Evolutionary conservation across 1,140 invertebrate genomes (phyloP).

Genomic region (Aphelenchoides avenae): DNA sequence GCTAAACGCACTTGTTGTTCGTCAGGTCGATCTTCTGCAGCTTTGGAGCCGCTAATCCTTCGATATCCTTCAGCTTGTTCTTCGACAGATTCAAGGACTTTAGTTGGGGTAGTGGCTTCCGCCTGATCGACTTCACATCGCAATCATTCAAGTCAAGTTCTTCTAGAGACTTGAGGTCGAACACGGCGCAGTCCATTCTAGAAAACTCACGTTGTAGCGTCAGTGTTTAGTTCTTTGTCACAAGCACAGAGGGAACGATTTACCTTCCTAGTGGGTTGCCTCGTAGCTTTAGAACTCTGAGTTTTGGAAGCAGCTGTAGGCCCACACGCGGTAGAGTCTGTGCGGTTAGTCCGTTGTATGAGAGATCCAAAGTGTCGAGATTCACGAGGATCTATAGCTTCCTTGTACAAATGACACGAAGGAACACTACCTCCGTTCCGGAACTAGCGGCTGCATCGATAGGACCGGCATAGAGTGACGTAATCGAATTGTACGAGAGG

Average conservation of each 20-base stretch:
- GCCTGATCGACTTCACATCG: conserved; percentile 25
- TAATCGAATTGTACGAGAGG: conserved; percentile 18
- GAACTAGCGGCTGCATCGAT: background rate
- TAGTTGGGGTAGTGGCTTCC: conserved; percentile 21
- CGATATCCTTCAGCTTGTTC: conserved; percentile 32
- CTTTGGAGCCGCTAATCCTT: conserved; percentile 15
- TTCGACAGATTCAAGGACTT: conserved; percentile 23
- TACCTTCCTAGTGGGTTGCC: conserved; percentile 24
- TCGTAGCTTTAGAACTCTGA: conserved; percentile 17
- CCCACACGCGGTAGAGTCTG: conserved; percentile 22
- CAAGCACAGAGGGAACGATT: background rate
- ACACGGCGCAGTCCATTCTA: conserved; percentile 24
- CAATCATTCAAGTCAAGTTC: conserved; percentile 35
- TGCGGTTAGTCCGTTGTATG: conserved; percentile 29
- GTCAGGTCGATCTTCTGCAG: conserved; percentile 14
- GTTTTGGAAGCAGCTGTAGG: conserved; percentile 12
- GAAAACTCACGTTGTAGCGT: conserved; percentile 4
- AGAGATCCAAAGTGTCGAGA: conserved; percentile 21
- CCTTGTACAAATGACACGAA: too few relatives aligned
- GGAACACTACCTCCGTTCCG: conserved; percentile 3
- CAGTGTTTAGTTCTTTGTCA: too few relatives aligned
- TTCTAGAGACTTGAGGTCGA: conserved; percentile 21
- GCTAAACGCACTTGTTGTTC: conserved; percentile 32
- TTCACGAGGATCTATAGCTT: conserved; percentile 31
- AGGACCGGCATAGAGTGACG: background rate